Conservation (phyloP, 2,797 vertebrate species). For the Gila robusta region DNA sequence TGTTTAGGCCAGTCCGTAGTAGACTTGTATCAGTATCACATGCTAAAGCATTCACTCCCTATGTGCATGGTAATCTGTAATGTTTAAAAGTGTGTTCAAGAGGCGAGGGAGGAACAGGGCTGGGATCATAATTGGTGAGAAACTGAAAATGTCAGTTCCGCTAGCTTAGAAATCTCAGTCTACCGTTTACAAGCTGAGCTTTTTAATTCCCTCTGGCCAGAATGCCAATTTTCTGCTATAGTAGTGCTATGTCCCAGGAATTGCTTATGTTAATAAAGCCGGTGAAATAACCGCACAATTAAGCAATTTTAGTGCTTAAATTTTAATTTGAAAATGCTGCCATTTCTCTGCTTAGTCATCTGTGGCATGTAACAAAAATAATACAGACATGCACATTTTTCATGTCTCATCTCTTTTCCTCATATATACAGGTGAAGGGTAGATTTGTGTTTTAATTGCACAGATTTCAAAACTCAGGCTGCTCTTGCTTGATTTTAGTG, state of each 20-base stretch:
- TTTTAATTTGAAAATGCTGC: conserved; percentile 81
- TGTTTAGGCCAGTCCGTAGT: not conserved
- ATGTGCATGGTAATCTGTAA: conserved; percentile 48
- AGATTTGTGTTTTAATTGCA: conserved; percentile 8
- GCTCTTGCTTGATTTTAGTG: not conserved
- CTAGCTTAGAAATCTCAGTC: conserved; percentile 85
- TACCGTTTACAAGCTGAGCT: conserved; percentile 82
- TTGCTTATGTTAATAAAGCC: conserved; percentile 87
- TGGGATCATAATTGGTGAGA: conserved; percentile 84
- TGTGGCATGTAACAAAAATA: conserved; percentile 50
- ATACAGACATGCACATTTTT: conserved; percentile 32
- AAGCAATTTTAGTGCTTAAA: conserved; percentile 90
- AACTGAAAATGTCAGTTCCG: conserved; percentile 87
- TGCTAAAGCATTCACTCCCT: conserved; percentile 7
- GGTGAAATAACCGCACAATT: conserved; percentile 87
- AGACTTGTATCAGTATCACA: conserved; percentile 5
- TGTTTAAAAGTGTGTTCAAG: conserved; percentile 63
- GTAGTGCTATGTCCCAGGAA: conserved; percentile 85
- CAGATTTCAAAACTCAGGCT: not conserved
- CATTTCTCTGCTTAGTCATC: conserved; percentile 72
- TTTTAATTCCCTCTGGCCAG: conserved; percentile 88
- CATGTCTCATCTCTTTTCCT: not conserved
- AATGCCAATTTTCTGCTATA: conserved; percentile 93
- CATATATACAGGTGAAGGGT: conserved; percentile 12
- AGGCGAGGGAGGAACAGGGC: conserved; percentile 65